Evolutionary conservation across 1,140 invertebrate species (phyloP), one percentile per base, ranked within the genome.

Genomic region (Trinorchestia longiramus): DNA sequence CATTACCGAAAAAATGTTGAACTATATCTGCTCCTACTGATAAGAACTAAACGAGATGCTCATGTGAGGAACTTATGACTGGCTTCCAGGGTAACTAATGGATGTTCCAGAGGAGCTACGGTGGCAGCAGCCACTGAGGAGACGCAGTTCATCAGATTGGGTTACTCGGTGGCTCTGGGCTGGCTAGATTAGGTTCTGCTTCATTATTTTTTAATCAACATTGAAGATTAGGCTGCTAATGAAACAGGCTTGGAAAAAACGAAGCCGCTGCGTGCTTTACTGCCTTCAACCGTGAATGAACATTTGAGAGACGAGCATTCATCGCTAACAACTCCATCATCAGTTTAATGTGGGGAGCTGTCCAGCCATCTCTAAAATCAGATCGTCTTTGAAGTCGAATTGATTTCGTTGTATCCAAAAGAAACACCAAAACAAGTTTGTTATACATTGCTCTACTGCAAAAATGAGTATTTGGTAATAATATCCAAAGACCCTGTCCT

Each of bases 121-220:
- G 62, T 77, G 62, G 62, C 62, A 77, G 62, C 62, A 15, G 47
- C 62, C 28, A 28, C 11, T 77, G 62, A 77, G 28, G 62, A 28
- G 62, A 11, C 28, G 62, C 15, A 77, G 62, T 77, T 77, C 28
- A 77, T 77, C 62, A 77, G 62, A 77, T 28, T 77, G 62, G 1
- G 88, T 42, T 91, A 17, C 41, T 53, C 19, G 88, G 88, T 42
- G 43, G 41, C 88, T 91, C 43, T 6, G 88, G 19, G 11, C 88
- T 43, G 28, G 88, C 43, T 45, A 45, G 92, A 94, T 94, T 45
- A 94, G 92, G 92, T 94, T 94, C 44, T 94, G 92, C 92, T 94
- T 94, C 92, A 94, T 91, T 91, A 91, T 94, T 44, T 94, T 94
- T 94, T 94, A 94, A 94, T 94, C 47, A 94, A 94, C 92, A 44